Evolutionary conservation across 2,888 invertebrate genomes (phyloP), one percentile per base, ranked within the genome.

Genomic region (Aelia acuminata): DNA sequence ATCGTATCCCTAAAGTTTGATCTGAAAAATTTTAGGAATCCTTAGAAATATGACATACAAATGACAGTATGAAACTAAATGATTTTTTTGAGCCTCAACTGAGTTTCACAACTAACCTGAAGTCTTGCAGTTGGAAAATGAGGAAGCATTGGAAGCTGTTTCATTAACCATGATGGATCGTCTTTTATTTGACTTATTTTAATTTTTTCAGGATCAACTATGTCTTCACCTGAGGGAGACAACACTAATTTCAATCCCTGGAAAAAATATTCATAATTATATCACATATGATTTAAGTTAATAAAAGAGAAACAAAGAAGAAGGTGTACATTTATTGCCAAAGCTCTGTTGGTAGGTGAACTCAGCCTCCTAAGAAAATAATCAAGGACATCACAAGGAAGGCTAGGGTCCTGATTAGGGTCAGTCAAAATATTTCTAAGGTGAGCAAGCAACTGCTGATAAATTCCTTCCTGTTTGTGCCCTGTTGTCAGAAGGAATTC

Each of bases 361-460:
- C 97, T 96, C 26, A 98, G 93, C 47, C 98, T 93, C 91, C 97
- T 94, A 91, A 98, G 94, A 92, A 98, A 97, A 93, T 98, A 98
- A 92, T 97, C 97, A 88, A 98, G 93, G 85, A 98, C 96, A 91
- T 98, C 98, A 90, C 96, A 95, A 84, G 97, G 96, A 53, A 96
- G 93, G 88, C 93, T 93, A 57, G 93, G 93, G 90, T 94, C 95
- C 91, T 91, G 93, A 90, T 92, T 93, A 86, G 92, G 92, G 91
- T 93, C 94, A 91, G 93, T 94, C 26, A 95, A 91, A 91, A 94
- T 92, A 3, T 93, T 93, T 91, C 95, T 94, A 84, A 96, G 92
- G 91, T 96, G 95, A 0, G 93, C 93, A 88, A 95, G 91, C 43
- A 98, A 93, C 92, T 98, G 97, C 13, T 96, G 95, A 90, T 96